Percentiles rank a stretch among this genome's conserved stretches.
phyloP scores from a whole-genome alignment of 2,888 invertebrate genomes.

The Folsomia manolachei region DNA sequence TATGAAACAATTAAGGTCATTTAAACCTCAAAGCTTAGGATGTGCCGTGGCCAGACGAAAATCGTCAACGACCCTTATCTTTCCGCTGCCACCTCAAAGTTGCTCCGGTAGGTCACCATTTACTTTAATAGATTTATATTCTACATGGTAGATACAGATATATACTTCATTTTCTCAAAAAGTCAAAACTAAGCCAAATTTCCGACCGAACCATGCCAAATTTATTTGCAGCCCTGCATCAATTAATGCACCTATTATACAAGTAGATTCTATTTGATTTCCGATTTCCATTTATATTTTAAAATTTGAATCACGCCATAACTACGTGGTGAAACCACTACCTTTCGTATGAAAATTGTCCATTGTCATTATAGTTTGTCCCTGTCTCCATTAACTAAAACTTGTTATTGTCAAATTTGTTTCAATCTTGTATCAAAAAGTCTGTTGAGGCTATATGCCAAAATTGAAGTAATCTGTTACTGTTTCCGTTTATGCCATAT shows the following conservation, averaged over 20 bases:
- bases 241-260: too few species aligned
- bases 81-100: conserved; percentile 88
- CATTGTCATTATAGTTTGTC: neutral
- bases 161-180: neutral
- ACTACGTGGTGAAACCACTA: neutral
- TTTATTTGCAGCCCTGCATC: too few species aligned
- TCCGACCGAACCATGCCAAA: too few species aligned
- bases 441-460: too few species aligned
- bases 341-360: neutral
- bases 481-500: too few species aligned
- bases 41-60: conserved; percentile 91
- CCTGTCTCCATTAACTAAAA: neutral
- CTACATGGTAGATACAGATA: neutral
- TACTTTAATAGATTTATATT: too few species aligned
- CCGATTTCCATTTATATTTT: neutral
- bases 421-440: neutral
- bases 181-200: too few species aligned
- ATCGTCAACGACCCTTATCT: conserved; percentile 89
- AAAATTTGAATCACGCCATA: neutral
- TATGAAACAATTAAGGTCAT: conserved; percentile 85
- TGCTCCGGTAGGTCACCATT: conserved; percentile 93
- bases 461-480: too few species aligned
- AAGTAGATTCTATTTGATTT: neutral
- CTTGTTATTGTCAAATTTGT: neutral
- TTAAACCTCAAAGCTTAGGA: conserved; percentile 92